These are phyloP conservation scores for Buceros bicornis DNA, from an alignment of 2,797 vertebrate genomes.

Conservation along the genomic window DNA sequence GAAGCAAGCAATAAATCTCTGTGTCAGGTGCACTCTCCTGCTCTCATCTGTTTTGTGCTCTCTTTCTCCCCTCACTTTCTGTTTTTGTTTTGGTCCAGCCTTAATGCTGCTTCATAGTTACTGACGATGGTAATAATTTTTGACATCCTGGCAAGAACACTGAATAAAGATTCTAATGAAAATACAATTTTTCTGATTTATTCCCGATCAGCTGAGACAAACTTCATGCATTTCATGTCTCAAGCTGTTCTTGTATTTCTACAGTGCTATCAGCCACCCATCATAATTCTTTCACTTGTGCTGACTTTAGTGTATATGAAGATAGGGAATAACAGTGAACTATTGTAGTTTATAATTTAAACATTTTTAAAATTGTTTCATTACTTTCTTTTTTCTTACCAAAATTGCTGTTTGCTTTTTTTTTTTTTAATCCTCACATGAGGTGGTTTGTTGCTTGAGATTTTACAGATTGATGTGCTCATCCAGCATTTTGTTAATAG, in stretches of 20 bases:
- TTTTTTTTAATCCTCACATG: not conserved
- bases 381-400: not conserved
- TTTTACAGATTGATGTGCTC: not conserved
- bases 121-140: conserved; percentile 34
- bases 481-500: conserved; percentile 25
- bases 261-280: not conserved
- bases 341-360: conserved; percentile 10
- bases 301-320: not conserved
- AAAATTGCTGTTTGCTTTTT: not conserved
- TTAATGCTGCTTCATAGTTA: conserved; percentile 17
- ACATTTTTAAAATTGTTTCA: not conserved
- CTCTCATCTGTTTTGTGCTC: rapidly evolving
- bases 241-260: conserved; percentile 38
- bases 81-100: not conserved
- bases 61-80: not conserved
- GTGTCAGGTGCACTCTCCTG: not conserved
- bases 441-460: conserved; percentile 10
- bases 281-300: not conserved
- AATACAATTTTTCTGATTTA: conserved; percentile 18
- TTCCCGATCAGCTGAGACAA: not conserved
- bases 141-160: conserved; percentile 39
- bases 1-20: conserved; percentile 50
- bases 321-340: not conserved
- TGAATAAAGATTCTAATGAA: conserved; percentile 42
- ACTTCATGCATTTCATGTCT: conserved; percentile 11